phyloP scores from a whole-genome alignment of 2,888 invertebrate species.

The Rosalia funebris region DNA sequence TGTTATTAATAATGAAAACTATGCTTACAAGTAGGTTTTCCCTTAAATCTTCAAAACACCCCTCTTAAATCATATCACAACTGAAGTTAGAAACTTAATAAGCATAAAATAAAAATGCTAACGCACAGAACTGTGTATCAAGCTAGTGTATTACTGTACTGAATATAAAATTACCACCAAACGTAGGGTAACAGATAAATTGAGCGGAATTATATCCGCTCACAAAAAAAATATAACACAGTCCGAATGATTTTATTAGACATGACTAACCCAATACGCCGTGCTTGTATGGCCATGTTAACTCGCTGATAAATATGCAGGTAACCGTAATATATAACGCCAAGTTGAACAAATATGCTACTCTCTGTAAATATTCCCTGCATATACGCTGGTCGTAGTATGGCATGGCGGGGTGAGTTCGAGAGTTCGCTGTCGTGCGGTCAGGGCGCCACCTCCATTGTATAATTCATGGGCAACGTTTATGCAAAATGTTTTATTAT shows the following conservation, averaged over 20 bases:
- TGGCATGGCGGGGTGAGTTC: slow-evolving; percentile 1
- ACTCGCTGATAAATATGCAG: slow-evolving; percentile 14
- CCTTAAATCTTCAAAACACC: no score
- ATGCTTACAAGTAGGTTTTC: no score
- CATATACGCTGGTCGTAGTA: slow-evolving; percentile 5
- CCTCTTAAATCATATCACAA: no score
- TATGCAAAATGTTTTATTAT: slow-evolving; percentile 4
- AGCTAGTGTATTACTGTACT: no score
- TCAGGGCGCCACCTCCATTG: neutral
- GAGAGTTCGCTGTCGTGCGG: neutral
- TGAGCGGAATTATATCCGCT: neutral
- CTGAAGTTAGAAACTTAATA: no score
- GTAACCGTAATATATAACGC: slow-evolving; percentile 9
- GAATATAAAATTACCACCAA: no score
- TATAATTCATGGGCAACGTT: slow-evolving; percentile 7
- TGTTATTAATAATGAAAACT: no score
- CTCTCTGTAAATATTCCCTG: slow-evolving; percentile 7
- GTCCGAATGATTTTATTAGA: slow-evolving; percentile 6
- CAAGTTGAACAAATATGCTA: slow-evolving; percentile 6
- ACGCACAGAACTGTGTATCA: no score
- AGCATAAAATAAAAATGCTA: no score
- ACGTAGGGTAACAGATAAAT: no score
- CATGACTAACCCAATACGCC: neutral
- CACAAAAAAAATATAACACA: slow-evolving; percentile 1
- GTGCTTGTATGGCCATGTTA: slow-evolving; percentile 6